These are phyloP conservation scores for Carabus problematicus DNA, from an alignment of 2,888 invertebrate species.

Conservation along the genomic window DNA sequence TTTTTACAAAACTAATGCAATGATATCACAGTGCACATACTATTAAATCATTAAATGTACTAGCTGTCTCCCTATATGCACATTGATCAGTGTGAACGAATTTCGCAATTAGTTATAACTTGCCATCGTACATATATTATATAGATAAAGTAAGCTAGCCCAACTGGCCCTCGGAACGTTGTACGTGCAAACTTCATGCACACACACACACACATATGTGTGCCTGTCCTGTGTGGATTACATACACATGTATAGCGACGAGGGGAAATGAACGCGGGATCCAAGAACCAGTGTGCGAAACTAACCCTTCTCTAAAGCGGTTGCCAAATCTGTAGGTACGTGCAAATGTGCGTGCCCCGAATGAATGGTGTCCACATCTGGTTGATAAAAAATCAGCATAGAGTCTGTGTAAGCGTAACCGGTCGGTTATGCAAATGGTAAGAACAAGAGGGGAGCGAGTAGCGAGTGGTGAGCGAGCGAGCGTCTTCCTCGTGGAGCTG, in stretches of 20 bases:
- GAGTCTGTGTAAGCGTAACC: slow-evolving; percentile 9
- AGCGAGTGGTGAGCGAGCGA: too few relatives aligned
- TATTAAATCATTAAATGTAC: too few relatives aligned
- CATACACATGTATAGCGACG: not conserved
- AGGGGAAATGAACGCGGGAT: too few relatives aligned
- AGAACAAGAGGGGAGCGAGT: not conserved
- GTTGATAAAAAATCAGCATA: slow-evolving; percentile 32
- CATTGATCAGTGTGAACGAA: too few relatives aligned
- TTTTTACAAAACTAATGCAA: slow-evolving; percentile 36
- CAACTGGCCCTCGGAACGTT: too few relatives aligned
- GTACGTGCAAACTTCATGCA: too few relatives aligned
- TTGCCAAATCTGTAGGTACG: slow-evolving; percentile 16
- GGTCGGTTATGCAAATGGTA: slow-evolving; percentile 14
- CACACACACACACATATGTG: not conserved
- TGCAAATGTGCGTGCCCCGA: slow-evolving; percentile 3
- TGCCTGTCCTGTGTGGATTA: slow-evolving; percentile 1
- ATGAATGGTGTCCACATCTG: slow-evolving; percentile 28
- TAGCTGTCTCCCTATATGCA: too few relatives aligned
- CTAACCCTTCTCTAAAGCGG: slow-evolving; percentile 20
- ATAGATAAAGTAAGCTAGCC: too few relatives aligned
- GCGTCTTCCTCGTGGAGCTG: too few relatives aligned
- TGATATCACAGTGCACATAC: slow-evolving; percentile 8
- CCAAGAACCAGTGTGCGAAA: slow-evolving; percentile 9
- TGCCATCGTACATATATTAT: too few relatives aligned
- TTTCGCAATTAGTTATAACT: too few relatives aligned